Percentiles rank a stretch among this genome's conserved stretches.
phyloP scores from a whole-genome alignment of 2,888 invertebrate species.

The Cheiracanthium punctorium region DNA sequence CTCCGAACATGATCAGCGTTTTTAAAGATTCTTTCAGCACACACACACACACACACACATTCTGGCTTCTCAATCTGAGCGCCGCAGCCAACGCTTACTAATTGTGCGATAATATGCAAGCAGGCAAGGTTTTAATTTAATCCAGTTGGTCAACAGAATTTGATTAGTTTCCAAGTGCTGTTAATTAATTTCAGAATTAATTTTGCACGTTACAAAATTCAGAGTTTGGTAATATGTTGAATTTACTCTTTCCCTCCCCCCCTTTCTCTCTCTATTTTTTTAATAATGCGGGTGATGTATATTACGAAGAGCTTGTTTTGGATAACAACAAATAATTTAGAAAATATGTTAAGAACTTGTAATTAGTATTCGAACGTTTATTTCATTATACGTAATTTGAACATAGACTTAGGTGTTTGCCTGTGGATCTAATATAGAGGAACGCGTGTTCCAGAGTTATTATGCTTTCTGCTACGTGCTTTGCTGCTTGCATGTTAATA shows the following conservation, averaged over 20 bases:
- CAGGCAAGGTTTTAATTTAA: slow-evolving; percentile 5
- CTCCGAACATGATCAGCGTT: background rate
- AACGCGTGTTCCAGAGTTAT: too few species aligned
- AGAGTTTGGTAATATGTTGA: background rate
- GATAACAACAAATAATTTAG: background rate
- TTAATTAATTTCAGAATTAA: slow-evolving; percentile 9
- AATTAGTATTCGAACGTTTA: background rate
- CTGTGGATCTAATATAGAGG: too few species aligned
- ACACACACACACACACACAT: background rate
- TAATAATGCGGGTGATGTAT: background rate
- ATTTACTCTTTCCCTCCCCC: background rate
- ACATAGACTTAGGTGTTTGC: too few species aligned
- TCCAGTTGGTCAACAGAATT: slow-evolving; percentile 13
- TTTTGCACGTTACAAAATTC: background rate
- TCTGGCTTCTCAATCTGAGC: slow-evolving; percentile 8
- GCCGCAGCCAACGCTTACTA: background rate
- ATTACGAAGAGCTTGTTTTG: background rate
- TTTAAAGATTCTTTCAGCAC: background rate
- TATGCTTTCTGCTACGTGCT: too few species aligned
- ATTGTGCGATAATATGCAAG: slow-evolving; percentile 10
- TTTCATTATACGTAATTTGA: too few species aligned
- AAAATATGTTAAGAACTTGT: background rate
- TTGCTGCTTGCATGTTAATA: too few species aligned
- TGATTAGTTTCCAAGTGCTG: slow-evolving; percentile 11
- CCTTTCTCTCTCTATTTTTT: background rate